phyloP scores from a whole-genome alignment of 2,113 vertebrate genomes.

The Chitala chitala region DNA sequence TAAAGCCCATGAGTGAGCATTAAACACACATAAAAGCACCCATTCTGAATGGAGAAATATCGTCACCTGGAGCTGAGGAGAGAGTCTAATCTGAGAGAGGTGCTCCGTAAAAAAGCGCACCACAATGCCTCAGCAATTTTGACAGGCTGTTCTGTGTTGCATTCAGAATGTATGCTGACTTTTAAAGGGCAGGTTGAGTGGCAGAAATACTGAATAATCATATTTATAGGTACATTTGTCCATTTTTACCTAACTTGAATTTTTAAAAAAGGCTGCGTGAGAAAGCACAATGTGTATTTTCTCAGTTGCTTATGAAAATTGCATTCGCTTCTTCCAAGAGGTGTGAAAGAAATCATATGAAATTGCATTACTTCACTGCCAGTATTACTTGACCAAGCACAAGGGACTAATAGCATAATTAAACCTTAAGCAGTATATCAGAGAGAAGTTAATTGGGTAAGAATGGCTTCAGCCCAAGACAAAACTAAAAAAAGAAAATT shows the following conservation, averaged over 20 bases:
- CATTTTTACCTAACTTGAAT: too few species aligned
- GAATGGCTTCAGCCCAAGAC: background rate
- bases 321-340: background rate
- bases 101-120: background rate
- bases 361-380: background rate
- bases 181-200: background rate
- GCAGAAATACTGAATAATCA: background rate
- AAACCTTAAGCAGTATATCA: constrained; percentile 1
- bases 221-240: background rate
- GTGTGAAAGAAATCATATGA: background rate
- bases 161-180: background rate
- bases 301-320: background rate
- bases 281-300: too few species aligned
- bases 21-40: too few species aligned
- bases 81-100: background rate
- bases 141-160: background rate
- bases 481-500: background rate
- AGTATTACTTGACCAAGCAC: background rate
- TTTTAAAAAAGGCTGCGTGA: too few species aligned
- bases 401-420: background rate
- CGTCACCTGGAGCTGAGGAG: too few species aligned
- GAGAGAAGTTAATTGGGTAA: constrained; percentile 5
- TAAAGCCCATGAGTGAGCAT: too few species aligned
- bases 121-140: background rate
- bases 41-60: too few species aligned